Conservation (phyloP, 2,888 invertebrate species). For the Apamea anceps region DNA sequence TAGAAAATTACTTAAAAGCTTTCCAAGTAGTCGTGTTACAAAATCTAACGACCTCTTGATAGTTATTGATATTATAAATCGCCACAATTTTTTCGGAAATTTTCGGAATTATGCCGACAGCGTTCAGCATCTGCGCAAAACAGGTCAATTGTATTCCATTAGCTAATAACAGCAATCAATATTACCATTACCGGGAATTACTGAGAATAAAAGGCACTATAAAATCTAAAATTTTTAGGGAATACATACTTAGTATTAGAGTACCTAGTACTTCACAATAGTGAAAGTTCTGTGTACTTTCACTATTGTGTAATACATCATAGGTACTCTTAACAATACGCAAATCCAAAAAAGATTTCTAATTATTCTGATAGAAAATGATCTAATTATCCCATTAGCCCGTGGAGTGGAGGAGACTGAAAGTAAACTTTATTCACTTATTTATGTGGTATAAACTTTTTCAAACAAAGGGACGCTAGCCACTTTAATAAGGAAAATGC, state of each 20-base stretch:
- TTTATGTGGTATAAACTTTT: too few species aligned
- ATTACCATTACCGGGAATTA: constrained; percentile 37
- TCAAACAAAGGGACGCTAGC: too few species aligned
- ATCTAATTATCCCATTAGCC: too few species aligned
- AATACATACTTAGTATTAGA: not conserved
- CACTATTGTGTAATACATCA: too few species aligned
- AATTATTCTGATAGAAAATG: too few species aligned
- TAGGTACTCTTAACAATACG: too few species aligned
- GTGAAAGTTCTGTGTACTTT: too few species aligned
- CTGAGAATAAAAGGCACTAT: not conserved
- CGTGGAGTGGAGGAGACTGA: too few species aligned
- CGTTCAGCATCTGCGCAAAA: constrained; percentile 13
- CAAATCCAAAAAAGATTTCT: too few species aligned
- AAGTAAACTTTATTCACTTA: too few species aligned
- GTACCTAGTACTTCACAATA: not conserved
- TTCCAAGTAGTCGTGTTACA: not conserved
- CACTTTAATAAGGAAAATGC: too few species aligned
- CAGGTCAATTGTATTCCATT: constrained; percentile 45
- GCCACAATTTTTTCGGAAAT: not conserved
- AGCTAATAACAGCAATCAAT: constrained; percentile 31
- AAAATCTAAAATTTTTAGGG: not conserved
- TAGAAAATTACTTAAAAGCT: not conserved
- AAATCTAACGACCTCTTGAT: constrained; percentile 10
- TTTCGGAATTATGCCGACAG: not conserved
- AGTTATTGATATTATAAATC: not conserved